Base-by-base conservation (phyloP, 2,888 invertebrate species). In the Parnassius apollo region DNA sequence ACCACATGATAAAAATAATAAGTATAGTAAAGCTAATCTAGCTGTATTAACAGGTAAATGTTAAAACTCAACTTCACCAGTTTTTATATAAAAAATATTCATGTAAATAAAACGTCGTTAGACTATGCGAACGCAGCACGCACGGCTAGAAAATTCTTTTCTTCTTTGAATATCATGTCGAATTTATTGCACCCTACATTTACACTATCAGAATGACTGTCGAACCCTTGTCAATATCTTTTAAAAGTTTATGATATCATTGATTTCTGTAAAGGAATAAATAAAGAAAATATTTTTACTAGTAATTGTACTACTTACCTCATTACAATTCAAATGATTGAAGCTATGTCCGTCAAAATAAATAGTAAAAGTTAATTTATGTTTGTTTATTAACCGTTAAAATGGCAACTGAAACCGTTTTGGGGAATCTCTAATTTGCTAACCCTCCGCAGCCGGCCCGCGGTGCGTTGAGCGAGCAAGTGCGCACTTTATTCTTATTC, bases 401-500 rank as follows among this genome's bases (percentile, higher is more conserved):
- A 87, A 84, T 77, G 81, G 74, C 65, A 59, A 79, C 59, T 66
- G 78, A 68, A 80, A 75, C 76, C 73, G 78, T 76, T 74, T 69
- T 73, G 71, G 79, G 78, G 77, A 81, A 81, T 85, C 83, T 82
- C 78, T 89, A 89, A 91, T 89, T 89, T 85, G 80, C 81, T 81
- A 90, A 86, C 74, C 75, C 83, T 75, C 82, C 76, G 76, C 53
- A 71, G 69, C 67, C 60, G 67, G 62, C 66, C 61, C 61, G 63
- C 61, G 61, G 54, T 61, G 69, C 68, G 71, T 68, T 64, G 68
- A 67, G 73, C 79, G 82, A 86, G 76, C 82, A 80, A 81, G 80
- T 76, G 77, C 75, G 84, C 83, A 79, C 87, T 90, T 90, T 88
- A 90, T 89, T 90, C 88, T 89, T 89, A 90, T 90, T 90, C 88